A percentile compares a stretch with the other conserved stretches of the same genome.
Conservation (phyloP, 2,113 vertebrate species). For the Sceloporus undulatus region DNA sequence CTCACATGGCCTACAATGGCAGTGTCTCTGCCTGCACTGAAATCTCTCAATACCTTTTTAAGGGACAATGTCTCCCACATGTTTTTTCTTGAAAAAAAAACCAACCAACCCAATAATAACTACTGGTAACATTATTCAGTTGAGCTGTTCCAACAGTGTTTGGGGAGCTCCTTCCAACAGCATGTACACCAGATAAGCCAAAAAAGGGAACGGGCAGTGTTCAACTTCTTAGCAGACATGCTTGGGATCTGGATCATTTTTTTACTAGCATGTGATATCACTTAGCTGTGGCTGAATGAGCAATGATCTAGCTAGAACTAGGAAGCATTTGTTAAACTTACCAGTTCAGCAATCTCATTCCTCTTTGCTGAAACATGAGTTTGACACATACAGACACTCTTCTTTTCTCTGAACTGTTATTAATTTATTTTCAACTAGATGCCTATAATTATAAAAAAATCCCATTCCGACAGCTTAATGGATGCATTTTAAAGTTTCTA, state of each 20-base stretch:
- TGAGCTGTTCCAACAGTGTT: too few relatives aligned
- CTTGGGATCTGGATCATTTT: fast-evolving
- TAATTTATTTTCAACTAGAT: background rate
- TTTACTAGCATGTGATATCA: background rate
- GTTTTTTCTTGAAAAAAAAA: too few relatives aligned
- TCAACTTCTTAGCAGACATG: background rate
- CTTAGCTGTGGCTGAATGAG: background rate
- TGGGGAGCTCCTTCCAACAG: too few relatives aligned
- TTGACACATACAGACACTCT: background rate
- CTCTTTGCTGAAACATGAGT: background rate
- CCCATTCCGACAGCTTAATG: background rate
- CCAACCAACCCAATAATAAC: too few relatives aligned
- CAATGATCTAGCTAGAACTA: background rate
- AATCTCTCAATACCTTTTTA: too few relatives aligned
- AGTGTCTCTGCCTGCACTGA: too few relatives aligned
- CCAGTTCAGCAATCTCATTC: background rate
- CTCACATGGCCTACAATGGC: too few relatives aligned
- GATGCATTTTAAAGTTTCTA: background rate
- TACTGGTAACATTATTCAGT: too few relatives aligned
- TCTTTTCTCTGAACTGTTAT: background rate
- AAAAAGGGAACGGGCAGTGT: too few relatives aligned
- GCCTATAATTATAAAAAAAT: too few relatives aligned
- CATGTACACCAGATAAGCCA: background rate
- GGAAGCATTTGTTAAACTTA: background rate
- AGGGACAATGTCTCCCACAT: too few relatives aligned